Base-by-base conservation (phyloP, 2,113 vertebrate genomes). In the Gadus chalcogrammus region DNA sequence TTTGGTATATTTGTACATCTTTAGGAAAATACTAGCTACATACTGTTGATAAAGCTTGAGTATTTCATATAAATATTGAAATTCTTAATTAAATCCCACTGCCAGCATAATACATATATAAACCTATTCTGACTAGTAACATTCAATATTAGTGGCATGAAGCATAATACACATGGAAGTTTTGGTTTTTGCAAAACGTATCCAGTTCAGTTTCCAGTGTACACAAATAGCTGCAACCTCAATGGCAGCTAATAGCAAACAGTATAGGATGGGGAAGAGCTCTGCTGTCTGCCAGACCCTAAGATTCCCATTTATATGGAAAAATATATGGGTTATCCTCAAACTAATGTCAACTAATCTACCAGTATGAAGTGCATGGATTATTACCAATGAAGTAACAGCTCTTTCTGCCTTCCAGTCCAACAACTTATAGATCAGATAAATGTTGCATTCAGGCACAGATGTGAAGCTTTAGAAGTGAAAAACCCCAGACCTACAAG, bases 401-500 rank as follows among this genome's bases (percentile, higher is more conserved):
- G 15, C 20, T 66, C 63, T 52, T 24, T 69, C 64, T 27, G 72
- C 71, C 67, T 35, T 42, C 20, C 60, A 65, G 60, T 64, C 75
- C 73, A 52, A 68, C 20, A 58, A 69, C 31, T 79, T 24, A 71
- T 67, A 72, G n/a, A 71, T 68, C 61, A 74, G 24, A 64, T 55
- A 18, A 61, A 42, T 64, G 68, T 78, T 73, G 61, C 72, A 8
- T 24, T 27, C 65, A 77, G 75, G 64, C 70, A 75, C 65, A 77
- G 68, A 73, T 75, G 58, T 79, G 61, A 53, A 11, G 17, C 12
- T n/a, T 3, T 3, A 18, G 17, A 64, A 64, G 53, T 64, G 22
- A 70, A 68, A 71, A 73, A 58, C 61, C 77, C 72, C 64, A 72
- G 69, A 77, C 13, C n/a, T 65, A 64, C 71, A 77, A 68, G 18